Evolutionary conservation across 92 coral and sea anemone species (phyloP), one percentile per base, ranked within the genome.

Genomic region (Actinernus sp.): DNA sequence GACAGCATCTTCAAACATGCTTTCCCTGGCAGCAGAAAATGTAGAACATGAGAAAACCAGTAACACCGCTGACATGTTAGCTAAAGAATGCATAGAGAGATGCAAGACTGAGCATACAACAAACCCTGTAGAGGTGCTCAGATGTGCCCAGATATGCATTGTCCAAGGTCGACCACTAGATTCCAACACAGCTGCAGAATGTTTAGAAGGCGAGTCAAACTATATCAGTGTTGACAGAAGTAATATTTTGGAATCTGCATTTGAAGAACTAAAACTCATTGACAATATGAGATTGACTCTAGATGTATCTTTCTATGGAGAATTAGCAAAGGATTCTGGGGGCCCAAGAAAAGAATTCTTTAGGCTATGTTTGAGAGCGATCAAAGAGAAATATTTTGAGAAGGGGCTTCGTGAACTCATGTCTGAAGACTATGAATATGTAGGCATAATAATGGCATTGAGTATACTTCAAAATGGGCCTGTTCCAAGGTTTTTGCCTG

Each of bases 401-500:
- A 45, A 48, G 10, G 92, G 92, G 29, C 27, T 73, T 6, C 72
- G 61, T 55, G 83, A 58, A 58, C 79, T 62, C 61, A 41, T 85
- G 73, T 36, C 69, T n/a, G 87, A 65, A 31, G 83, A 86, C 47
- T 73, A 86, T 55, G 54, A 38, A 10, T 39, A 49, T 40, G 74
- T 72, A 28, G 86, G 93, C 34, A n/a, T 55, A 26, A 40, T 88
- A 22, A 76, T 88, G 89, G 86, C 86, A 52, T 49, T 81, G 8
- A 81, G 81, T 66, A 73, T 82, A 47, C 60, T 82, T 47, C 88
- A 88, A 61, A 88, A 88, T 71, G 86, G 93, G 26, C 25, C 59
- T 20, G 68, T 82, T 48, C 89, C 86, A 22, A 63, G 86, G 58
- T 81, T 87, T 32, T 2, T 81, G 50, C 25, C 78, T 2, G 85